Conservation (phyloP, 2,113 vertebrate species). For the Todiramphus chloris region DNA sequence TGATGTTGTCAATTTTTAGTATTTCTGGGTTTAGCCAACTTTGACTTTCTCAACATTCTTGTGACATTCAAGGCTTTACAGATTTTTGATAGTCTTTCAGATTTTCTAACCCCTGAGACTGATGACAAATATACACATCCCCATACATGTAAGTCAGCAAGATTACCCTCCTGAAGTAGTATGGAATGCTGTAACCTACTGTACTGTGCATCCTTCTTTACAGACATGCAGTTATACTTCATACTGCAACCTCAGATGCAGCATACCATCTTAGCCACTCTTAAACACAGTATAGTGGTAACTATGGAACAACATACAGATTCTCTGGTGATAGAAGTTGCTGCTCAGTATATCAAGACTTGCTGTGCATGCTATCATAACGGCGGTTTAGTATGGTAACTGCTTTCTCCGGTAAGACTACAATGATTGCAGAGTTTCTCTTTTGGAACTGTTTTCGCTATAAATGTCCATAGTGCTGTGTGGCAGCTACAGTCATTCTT, state of each 20-base stretch:
- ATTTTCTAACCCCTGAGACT: neutral
- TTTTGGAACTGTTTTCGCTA: neutral
- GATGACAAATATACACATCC: neutral
- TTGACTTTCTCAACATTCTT: neutral
- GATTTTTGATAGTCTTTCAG: neutral
- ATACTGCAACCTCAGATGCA: neutral
- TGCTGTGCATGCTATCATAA: neutral
- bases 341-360: neutral
- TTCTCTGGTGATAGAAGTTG: neutral
- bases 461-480: neutral
- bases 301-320: neutral
- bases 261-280: neutral
- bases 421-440: neutral
- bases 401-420: neutral
- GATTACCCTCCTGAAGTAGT: neutral
- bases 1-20: neutral
- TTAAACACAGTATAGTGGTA: neutral
- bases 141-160: neutral
- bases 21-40: neutral
- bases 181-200: neutral
- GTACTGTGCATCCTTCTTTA: neutral
- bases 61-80: neutral
- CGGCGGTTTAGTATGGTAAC: fast-evolving
- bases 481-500: neutral
- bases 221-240: neutral